A percentile compares a stretch with the other conserved stretches of the same genome.
These are phyloP conservation scores for Rhamnusium bicolor DNA, from an alignment of 2,888 invertebrate species.

Conservation along the genomic window DNA sequence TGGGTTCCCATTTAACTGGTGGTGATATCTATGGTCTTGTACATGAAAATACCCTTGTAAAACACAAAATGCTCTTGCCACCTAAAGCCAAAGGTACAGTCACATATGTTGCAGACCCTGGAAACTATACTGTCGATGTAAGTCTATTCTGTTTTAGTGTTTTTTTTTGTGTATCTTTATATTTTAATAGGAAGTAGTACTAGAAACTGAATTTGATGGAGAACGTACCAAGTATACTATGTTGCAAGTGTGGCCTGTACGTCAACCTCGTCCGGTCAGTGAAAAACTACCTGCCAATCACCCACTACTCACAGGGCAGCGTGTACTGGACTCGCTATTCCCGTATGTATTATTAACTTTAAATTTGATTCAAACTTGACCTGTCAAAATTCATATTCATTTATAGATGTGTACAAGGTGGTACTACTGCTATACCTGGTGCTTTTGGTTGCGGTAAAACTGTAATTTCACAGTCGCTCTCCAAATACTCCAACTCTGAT, in stretches of 20 bases:
- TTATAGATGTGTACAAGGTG: constrained; percentile 94
- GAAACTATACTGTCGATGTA: constrained; percentile 94
- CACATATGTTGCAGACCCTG: constrained; percentile 93
- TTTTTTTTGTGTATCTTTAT: constrained; percentile 3
- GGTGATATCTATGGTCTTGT: constrained; percentile 98
- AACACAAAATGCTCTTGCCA: constrained; percentile 96
- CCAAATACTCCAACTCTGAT: constrained; percentile 99
- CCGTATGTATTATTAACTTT: constrained; percentile 79
- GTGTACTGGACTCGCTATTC: constrained; percentile 98
- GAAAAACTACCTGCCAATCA: constrained; percentile 99
- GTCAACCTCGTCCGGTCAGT: constrained; percentile 95
- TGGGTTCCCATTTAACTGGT: constrained; percentile 98
- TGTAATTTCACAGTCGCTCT: constrained; percentile 99
- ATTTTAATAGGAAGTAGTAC: constrained; percentile 85
- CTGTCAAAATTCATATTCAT: neutral
- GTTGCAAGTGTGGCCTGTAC: constrained; percentile 99
- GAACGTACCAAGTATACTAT: constrained; percentile 93
- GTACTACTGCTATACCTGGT: constrained; percentile 98
- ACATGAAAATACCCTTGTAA: constrained; percentile 97
- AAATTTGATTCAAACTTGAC: neutral
- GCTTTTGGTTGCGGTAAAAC: constrained; percentile 99
- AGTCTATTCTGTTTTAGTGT: constrained; percentile 67
- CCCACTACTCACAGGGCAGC: constrained; percentile 97
- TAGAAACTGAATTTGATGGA: constrained; percentile 99
- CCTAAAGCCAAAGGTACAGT: constrained; percentile 97